These are phyloP conservation scores for Prionailurus viverrinus DNA, from an alignment of 2,113 vertebrate species.

Conservation along the genomic window DNA sequence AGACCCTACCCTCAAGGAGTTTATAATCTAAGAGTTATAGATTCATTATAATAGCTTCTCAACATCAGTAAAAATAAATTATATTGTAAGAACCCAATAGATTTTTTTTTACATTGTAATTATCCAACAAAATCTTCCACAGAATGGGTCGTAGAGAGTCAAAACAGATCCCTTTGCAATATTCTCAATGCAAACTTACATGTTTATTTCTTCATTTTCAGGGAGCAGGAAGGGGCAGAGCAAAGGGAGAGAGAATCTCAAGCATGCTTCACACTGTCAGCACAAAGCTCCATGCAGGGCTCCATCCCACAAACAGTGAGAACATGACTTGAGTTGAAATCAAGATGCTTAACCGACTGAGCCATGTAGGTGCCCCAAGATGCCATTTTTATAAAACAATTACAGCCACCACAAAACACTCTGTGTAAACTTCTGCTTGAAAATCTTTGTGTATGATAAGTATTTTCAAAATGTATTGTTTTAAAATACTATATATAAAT, in stretches of 20 bases:
- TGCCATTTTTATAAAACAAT: constrained; percentile 25
- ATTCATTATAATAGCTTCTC: constrained; percentile 22
- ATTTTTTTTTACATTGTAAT: neutral
- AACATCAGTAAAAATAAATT: neutral
- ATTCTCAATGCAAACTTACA: neutral
- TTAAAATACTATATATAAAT: neutral
- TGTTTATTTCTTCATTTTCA: no score
- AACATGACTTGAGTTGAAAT: no score
- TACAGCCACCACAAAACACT: neutral
- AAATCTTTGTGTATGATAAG: neutral
- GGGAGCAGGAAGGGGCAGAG: no score
- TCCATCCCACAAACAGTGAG: no score
- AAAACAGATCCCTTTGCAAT: neutral
- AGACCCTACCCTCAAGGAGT: neutral
- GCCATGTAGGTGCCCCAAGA: no score
- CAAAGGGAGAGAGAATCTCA: no score
- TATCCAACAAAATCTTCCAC: neutral
- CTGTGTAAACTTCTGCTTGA: neutral
- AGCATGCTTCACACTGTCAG: no score
- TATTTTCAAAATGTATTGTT: neutral
- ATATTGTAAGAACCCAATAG: neutral
- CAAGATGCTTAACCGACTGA: no score
- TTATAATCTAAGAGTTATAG: neutral
- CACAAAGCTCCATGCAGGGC: no score
- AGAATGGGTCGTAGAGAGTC: neutral